Conservation (phyloP, 2,888 invertebrate genomes). For the Mimas tiliae region DNA sequence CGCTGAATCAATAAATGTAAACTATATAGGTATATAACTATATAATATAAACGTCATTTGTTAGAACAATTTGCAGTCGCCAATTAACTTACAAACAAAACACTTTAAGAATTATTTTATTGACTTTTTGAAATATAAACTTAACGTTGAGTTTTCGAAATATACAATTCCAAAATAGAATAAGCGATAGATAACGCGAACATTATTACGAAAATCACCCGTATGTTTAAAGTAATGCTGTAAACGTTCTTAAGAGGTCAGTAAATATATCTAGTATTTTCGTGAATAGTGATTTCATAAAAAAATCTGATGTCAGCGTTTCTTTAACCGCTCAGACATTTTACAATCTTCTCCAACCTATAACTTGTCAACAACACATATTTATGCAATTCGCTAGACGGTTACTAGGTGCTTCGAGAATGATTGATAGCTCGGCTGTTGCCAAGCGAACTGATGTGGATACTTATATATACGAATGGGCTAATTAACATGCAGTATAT, state of each 20-base stretch:
- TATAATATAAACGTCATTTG: too few species aligned
- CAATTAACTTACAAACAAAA: too few species aligned
- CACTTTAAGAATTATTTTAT: neutral
- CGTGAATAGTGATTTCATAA: neutral
- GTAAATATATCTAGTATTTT: too few species aligned
- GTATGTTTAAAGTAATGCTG: too few species aligned
- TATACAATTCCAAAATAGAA: too few species aligned
- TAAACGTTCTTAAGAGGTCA: too few species aligned
- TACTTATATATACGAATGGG: constrained; percentile 35
- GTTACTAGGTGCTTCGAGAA: constrained; percentile 43
- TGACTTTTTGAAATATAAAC: neutral
- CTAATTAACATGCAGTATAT: constrained; percentile 36
- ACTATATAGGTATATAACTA: too few species aligned
- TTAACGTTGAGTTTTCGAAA: neutral
- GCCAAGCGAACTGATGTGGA: constrained; percentile 38
- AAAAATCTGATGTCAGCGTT: neutral
- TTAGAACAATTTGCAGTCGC: too few species aligned
- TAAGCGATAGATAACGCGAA: too few species aligned
- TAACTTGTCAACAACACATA: constrained; percentile 32
- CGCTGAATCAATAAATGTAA: neutral
- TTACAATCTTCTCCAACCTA: neutral
- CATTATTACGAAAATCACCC: too few species aligned
- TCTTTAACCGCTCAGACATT: constrained; percentile 2
- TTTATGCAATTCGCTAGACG: constrained; percentile 37
- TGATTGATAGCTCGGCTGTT: constrained; percentile 46